phyloP scores from a whole-genome alignment of 2,113 vertebrate species.

The Sakesphorus luctuosus region DNA sequence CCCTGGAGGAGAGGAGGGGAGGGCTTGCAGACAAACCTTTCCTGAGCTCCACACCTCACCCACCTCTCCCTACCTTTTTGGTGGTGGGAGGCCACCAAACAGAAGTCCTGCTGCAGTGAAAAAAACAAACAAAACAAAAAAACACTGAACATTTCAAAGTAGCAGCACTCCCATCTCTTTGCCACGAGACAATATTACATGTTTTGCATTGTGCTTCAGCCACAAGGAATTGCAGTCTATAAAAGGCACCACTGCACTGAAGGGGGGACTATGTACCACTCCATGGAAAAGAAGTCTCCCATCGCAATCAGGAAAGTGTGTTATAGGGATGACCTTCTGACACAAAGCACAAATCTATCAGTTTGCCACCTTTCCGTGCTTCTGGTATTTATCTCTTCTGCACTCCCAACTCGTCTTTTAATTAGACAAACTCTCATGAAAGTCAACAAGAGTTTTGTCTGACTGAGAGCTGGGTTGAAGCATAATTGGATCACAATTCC shows the following conservation, averaged over 20 bases:
- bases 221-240: slow-evolving; percentile 48
- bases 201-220: slow-evolving; percentile 12
- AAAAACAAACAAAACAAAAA: neutral
- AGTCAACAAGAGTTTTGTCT: slow-evolving; percentile 66
- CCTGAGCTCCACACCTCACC: neutral
- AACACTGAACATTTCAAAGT: neutral
- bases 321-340: slow-evolving; percentile 65
- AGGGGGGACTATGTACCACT: slow-evolving; percentile 17
- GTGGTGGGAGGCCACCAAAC: neutral
- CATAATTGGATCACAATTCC: slow-evolving; percentile 50
- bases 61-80: neutral
- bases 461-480: slow-evolving; percentile 6
- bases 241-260: slow-evolving; percentile 44
- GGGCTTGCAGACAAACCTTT: neutral
- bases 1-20: neutral
- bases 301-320: slow-evolving; percentile 61
- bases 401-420: slow-evolving; percentile 56
- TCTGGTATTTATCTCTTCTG: slow-evolving; percentile 58
- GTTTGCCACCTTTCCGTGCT: slow-evolving; percentile 33
- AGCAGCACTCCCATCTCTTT: neutral
- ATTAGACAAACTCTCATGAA: slow-evolving; percentile 63
- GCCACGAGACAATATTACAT: neutral
- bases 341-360: slow-evolving; percentile 68
- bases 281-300: slow-evolving; percentile 58
- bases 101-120: neutral